phyloP scores from a whole-genome alignment of 2,888 invertebrate genomes.

The Nomada flava region DNA sequence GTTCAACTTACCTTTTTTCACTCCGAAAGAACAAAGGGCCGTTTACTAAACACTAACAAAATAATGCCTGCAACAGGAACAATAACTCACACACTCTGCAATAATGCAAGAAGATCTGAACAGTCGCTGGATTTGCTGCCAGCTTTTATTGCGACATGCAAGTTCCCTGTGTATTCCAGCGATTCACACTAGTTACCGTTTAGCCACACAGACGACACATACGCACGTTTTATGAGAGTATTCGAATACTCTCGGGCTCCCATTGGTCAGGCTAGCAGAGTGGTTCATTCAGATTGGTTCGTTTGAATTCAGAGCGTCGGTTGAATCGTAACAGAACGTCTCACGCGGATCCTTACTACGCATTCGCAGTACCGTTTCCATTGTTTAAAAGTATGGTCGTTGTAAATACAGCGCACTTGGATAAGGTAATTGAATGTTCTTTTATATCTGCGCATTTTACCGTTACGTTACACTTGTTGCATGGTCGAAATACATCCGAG shows the following conservation, averaged over 20 bases:
- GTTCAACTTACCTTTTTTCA: constrained; percentile 46
- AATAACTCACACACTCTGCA: constrained; percentile 50
- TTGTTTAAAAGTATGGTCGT: constrained; percentile 41
- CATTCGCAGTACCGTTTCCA: constrained; percentile 39
- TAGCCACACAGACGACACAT: constrained; percentile 38
- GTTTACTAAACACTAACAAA: constrained; percentile 5
- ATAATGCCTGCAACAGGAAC: constrained; percentile 30
- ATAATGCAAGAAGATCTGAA: constrained; percentile 68
- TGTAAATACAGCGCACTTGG: constrained; percentile 18
- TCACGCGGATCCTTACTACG: constrained; percentile 28
- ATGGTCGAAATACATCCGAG: not conserved
- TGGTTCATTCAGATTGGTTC: constrained; percentile 49
- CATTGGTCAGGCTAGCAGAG: constrained; percentile 35
- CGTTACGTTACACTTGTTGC: not conserved
- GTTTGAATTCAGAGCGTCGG: constrained; percentile 58
- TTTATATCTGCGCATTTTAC: constrained; percentile 6
- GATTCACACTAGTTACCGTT: constrained; percentile 52
- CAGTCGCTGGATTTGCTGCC: constrained; percentile 69
- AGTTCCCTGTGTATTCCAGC: constrained; percentile 59
- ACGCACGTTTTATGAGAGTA: constrained; percentile 1
- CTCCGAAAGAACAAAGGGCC: constrained; percentile 38
- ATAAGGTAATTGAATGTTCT: constrained; percentile 13
- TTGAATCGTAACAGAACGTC: constrained; percentile 27
- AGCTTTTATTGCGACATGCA: constrained; percentile 76
- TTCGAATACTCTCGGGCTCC: not conserved